A percentile compares a stretch with the other conserved stretches of the same genome.
phyloP scores from a whole-genome alignment of 2,888 invertebrate genomes.

The Cataglyphis albicans region DNA sequence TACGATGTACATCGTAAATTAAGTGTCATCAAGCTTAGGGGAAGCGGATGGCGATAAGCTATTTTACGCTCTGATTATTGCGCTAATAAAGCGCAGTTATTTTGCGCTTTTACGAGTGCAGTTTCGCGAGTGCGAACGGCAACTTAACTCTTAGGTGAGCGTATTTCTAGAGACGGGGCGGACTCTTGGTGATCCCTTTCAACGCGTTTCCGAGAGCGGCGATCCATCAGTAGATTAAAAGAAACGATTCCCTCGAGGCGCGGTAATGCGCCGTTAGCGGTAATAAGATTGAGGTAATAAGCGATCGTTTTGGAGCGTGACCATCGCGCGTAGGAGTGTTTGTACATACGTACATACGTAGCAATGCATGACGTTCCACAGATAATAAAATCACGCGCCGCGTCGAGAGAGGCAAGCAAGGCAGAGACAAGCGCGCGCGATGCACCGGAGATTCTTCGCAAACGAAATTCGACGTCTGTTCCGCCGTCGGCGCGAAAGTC shows the following conservation, averaged over 20 bases:
- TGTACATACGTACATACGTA: conserved; percentile 49
- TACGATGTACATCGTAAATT: neutral
- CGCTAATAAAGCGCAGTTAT: conserved; percentile 30
- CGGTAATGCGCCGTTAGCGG: conserved; percentile 80
- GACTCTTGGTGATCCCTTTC: conserved; percentile 36
- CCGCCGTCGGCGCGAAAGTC: conserved; percentile 63
- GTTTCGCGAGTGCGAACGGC: conserved; percentile 23
- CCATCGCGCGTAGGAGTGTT: conserved; percentile 67
- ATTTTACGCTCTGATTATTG: conserved; percentile 42
- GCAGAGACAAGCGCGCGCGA: neutral
- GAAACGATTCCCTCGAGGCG: conserved; percentile 67
- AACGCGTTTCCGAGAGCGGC: conserved; percentile 46
- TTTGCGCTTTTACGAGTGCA: conserved; percentile 17
- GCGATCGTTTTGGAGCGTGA: conserved; percentile 85
- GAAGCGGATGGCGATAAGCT: conserved; percentile 17
- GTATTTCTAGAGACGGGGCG: conserved; percentile 20
- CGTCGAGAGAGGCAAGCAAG: neutral
- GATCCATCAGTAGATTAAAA: conserved; percentile 65
- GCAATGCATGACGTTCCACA: conserved; percentile 42
- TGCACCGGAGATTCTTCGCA: conserved; percentile 28
- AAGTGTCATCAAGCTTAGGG: conserved; percentile 33
- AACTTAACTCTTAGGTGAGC: conserved; percentile 26
- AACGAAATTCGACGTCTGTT: conserved; percentile 37
- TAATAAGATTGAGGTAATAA: conserved; percentile 85
- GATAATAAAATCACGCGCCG: neutral